Percentiles rank a stretch among this genome's conserved stretches.
phyloP scores from a whole-genome alignment of 1,140 invertebrate genomes.

The Papilio dardanus region DNA sequence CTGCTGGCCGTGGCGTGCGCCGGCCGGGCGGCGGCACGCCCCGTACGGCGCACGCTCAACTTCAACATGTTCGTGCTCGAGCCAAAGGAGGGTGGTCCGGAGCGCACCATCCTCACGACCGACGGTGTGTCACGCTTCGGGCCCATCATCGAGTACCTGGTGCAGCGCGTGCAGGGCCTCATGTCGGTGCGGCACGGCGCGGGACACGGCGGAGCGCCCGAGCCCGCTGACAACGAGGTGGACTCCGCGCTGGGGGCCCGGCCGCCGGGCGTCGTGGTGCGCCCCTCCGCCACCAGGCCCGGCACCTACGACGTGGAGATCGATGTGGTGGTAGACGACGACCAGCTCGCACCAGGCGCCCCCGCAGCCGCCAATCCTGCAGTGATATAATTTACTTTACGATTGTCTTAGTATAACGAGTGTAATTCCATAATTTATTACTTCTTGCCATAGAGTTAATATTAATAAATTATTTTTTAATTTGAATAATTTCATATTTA shows the following conservation, averaged over 20 bases:
- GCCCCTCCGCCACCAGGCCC: constrained; percentile 66
- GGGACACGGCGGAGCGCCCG: constrained; percentile 42
- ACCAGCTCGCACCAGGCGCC: constrained; percentile 50
- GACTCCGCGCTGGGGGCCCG: constrained; percentile 50
- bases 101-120: constrained; percentile 59
- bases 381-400: constrained; percentile 1
- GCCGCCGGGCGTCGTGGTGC: constrained; percentile 64
- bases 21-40: constrained; percentile 51
- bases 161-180: constrained; percentile 84
- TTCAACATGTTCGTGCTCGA: constrained; percentile 76
- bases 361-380: not conserved
- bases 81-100: constrained; percentile 55
- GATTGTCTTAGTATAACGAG: constrained; percentile 38
- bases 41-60: constrained; percentile 70
- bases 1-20: constrained; percentile 53
- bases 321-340: constrained; percentile 71
- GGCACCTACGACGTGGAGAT: constrained; percentile 75
- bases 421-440: constrained; percentile 60
- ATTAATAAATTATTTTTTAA: constrained; percentile 57
- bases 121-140: constrained; percentile 83
- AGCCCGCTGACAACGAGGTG: constrained; percentile 56
- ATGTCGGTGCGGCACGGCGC: constrained; percentile 81
- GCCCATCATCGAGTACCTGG: constrained; percentile 84
- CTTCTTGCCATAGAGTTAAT: constrained; percentile 72
- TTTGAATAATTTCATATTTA: too few species aligned